Percentiles rank a stretch among this genome's conserved stretches.
Conservation (phyloP, 1,140 invertebrate genomes). For the Stenopsyche tienmushanensis region DNA sequence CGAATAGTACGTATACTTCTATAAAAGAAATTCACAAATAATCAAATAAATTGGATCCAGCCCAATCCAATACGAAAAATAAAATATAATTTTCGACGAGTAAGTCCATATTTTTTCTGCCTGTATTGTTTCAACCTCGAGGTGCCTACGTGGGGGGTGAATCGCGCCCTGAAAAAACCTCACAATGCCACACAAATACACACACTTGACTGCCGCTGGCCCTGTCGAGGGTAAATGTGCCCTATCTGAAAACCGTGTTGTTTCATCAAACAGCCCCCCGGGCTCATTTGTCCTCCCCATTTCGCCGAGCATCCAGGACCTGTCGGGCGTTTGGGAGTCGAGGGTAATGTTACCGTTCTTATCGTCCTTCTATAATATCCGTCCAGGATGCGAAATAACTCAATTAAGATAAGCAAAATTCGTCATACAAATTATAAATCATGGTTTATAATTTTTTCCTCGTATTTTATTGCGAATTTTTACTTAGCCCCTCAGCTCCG, state of each 20-base stretch:
- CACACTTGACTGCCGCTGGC: slow-evolving; percentile 11
- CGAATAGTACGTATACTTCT: too few species aligned
- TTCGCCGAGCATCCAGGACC: background rate
- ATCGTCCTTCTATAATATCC: too few species aligned
- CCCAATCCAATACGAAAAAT: too few species aligned
- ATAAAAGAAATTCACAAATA: too few species aligned
- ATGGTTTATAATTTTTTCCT: too few species aligned
- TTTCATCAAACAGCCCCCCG: slow-evolving; percentile 20
- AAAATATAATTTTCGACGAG: too few species aligned
- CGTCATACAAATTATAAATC: too few species aligned
- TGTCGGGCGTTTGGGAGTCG: background rate
- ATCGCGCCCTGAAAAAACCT: background rate
- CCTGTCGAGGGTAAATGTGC: slow-evolving; percentile 5
- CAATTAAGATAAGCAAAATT: too few species aligned
- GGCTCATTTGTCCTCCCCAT: slow-evolving; percentile 3
- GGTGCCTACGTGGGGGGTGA: background rate
- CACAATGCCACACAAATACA: background rate
- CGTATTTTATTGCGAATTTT: too few species aligned
- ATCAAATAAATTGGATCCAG: too few species aligned
- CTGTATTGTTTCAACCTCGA: background rate
- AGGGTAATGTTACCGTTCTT: slow-evolving; percentile 6
- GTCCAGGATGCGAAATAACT: too few species aligned
- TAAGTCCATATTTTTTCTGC: background rate
- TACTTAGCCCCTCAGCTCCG: too few species aligned
- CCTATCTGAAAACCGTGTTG: slow-evolving; percentile 24